Percentiles rank a stretch among this genome's conserved stretches.
phyloP scores from a whole-genome alignment of 2,113 vertebrate species.

The western clawed frog (Xenopus tropicalis) region UCB_Xtro_10.0 CM004445.2:114943001-114943500 shows the following conservation, averaged over 20 bases:
- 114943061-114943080: too few species aligned
- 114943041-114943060: too few species aligned
- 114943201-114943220: neutral
- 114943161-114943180: too few species aligned
- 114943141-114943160: too few species aligned
- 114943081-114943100: too few species aligned
- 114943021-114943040: too few species aligned
- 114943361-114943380: slow-evolving; percentile 59
- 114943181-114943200: too few species aligned
- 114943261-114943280: slow-evolving; percentile 27
- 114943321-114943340: slow-evolving; percentile 64
- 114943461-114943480: slow-evolving; percentile 65
- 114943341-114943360: slow-evolving; percentile 74
- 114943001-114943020: too few species aligned
- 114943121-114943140: too few species aligned
- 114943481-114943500: slow-evolving; percentile 54
- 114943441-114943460: slow-evolving; percentile 74
- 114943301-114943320: slow-evolving; percentile 34
- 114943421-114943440: slow-evolving; percentile 59
- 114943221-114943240: neutral
- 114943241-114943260: slow-evolving; percentile 2
- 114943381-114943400: slow-evolving; percentile 67
- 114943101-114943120: too few species aligned
- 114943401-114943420: slow-evolving; percentile 49
- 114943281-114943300: slow-evolving; percentile 27